Conservation (phyloP, 2,888 invertebrate genomes). For the Clitarchus hookeri region DNA sequence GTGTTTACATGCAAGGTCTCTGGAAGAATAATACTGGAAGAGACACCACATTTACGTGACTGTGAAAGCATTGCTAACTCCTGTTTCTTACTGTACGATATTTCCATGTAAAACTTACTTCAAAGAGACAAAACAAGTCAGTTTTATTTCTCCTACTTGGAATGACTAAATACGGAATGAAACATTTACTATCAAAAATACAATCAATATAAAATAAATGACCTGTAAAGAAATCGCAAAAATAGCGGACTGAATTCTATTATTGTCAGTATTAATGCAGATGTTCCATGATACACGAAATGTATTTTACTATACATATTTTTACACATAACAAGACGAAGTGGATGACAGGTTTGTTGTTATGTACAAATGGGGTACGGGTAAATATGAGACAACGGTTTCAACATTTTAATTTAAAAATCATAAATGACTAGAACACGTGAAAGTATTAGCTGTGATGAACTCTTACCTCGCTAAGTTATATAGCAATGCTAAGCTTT, state of each 20-base stretch:
- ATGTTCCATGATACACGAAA: neutral
- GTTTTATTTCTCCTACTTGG: neutral
- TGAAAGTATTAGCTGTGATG: neutral
- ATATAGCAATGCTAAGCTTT: neutral
- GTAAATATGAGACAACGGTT: neutral
- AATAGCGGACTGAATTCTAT: neutral
- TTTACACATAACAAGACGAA: neutral
- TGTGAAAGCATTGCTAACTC: too few species aligned
- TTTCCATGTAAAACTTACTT: neutral
- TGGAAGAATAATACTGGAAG: neutral
- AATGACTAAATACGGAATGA: neutral
- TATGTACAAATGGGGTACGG: neutral
- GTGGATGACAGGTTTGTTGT: neutral
- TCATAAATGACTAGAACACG: neutral
- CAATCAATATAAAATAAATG: neutral
- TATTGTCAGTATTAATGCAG: slow-evolving; percentile 3
- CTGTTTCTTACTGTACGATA: too few species aligned
- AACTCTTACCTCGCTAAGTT: neutral
- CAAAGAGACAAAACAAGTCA: neutral
- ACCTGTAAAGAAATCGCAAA: neutral
- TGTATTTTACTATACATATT: neutral
- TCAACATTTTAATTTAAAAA: neutral
- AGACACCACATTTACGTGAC: neutral
- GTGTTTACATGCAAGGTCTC: neutral
- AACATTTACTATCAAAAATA: neutral